Evolutionary conservation across 1,140 invertebrate species (phyloP).

Genomic region (Ridgeia piscesae): DNA sequence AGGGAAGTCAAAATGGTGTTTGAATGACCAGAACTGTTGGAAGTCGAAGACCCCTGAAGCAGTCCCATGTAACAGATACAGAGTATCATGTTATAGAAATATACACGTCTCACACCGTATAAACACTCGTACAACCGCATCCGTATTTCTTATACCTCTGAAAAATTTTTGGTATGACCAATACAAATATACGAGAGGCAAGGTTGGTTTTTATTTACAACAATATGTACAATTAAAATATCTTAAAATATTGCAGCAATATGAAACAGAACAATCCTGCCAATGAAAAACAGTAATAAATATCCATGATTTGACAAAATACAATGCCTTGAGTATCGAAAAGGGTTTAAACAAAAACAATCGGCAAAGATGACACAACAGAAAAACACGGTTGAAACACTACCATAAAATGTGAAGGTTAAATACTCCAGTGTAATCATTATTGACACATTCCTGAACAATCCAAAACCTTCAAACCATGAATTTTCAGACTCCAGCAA

Average conservation of each 20-base stretch:
- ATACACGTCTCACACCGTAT: too few species aligned
- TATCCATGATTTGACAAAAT: background rate
- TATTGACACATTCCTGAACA: background rate
- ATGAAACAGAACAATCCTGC: background rate
- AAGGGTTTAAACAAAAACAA: background rate
- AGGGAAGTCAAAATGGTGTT: too few species aligned
- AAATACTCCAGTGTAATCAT: background rate
- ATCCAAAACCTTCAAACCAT: background rate
- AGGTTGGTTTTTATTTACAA: background rate
- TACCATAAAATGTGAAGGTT: background rate
- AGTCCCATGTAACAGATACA: too few species aligned
- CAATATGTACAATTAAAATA: background rate
- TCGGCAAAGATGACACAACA: background rate
- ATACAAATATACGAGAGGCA: background rate
- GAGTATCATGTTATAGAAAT: too few species aligned
- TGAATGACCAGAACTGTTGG: too few species aligned
- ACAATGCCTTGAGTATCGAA: background rate
- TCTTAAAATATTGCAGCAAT: background rate
- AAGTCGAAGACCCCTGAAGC: too few species aligned
- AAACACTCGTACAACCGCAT: too few species aligned
- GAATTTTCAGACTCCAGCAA: background rate
- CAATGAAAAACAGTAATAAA: background rate
- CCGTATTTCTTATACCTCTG: too few species aligned
- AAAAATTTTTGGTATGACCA: too few species aligned
- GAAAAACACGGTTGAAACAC: background rate